A percentile compares a stretch with the other conserved stretches of the same genome.
phyloP scores from a whole-genome alignment of 2,888 invertebrate genomes.

The Epinotia nisella region DNA sequence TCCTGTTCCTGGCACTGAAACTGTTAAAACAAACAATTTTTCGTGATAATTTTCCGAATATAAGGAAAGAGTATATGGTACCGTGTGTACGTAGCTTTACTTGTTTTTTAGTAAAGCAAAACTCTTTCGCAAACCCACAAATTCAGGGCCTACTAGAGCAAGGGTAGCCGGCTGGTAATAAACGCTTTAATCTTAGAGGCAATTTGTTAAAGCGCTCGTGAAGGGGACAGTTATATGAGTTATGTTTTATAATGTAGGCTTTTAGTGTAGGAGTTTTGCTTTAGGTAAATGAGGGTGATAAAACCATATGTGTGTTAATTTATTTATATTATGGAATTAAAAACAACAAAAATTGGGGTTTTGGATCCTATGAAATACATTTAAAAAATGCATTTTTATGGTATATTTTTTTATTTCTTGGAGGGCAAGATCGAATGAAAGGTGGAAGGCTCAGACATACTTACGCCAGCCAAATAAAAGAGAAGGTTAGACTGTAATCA shows the following conservation, averaged over 20 bases:
- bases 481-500: too few relatives aligned
- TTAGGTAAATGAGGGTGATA: conserved; percentile 23
- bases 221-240: conserved; percentile 48
- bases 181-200: conserved; percentile 54
- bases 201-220: conserved; percentile 65
- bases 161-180: conserved; percentile 45
- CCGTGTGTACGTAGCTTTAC: conserved; percentile 4
- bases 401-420: too few relatives aligned
- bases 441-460: too few relatives aligned
- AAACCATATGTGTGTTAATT: conserved; percentile 1
- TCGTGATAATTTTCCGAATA: not conserved
- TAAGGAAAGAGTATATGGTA: too few relatives aligned
- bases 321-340: not conserved
- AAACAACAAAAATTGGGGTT: not conserved
- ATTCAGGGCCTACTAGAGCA: conserved; percentile 34
- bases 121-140: conserved; percentile 29
- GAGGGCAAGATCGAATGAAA: too few relatives aligned
- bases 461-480: too few relatives aligned
- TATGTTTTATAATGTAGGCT: conserved; percentile 48
- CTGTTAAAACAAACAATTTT: too few relatives aligned
- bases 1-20: too few relatives aligned
- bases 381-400: too few relatives aligned
- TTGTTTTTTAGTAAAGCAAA: conserved; percentile 14
- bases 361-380: too few relatives aligned
- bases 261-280: conserved; percentile 33